Conservation (phyloP, 2,113 vertebrate species). For the Oxyura jamaicensis region DNA sequence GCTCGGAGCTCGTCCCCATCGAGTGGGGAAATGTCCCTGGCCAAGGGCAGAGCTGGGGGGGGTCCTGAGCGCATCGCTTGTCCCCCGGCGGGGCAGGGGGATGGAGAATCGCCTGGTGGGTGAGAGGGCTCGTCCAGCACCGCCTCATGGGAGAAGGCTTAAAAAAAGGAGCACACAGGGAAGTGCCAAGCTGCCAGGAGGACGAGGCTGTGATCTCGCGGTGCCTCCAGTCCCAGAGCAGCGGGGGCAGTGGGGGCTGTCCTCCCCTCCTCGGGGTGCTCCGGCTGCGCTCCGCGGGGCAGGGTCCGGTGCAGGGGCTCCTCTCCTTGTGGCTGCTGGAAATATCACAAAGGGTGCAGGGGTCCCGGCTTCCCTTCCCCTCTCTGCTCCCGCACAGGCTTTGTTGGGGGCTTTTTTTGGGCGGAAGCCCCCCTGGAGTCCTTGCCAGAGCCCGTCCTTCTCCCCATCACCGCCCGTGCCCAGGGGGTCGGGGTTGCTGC, state of each 20-base stretch:
- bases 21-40: background rate
- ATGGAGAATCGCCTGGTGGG: background rate
- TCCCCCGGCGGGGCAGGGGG: background rate
- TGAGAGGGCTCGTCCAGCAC: background rate
- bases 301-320: background rate
- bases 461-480: background rate
- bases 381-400: background rate
- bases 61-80: fast-evolving
- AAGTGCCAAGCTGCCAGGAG: background rate
- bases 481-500: background rate
- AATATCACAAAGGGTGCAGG: background rate
- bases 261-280: background rate
- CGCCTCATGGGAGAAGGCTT: background rate
- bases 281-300: fast-evolving
- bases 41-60: background rate
- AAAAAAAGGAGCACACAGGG: background rate
- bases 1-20: background rate
- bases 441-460: background rate
- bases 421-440: background rate
- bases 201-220: constrained; percentile 17
- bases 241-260: fast-evolving
- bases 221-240: background rate
- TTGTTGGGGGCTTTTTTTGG: background rate
- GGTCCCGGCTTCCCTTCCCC: fast-evolving
- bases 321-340: background rate